phyloP scores from a whole-genome alignment of 2,888 invertebrate genomes.

The Drosophila phalerata region DNA sequence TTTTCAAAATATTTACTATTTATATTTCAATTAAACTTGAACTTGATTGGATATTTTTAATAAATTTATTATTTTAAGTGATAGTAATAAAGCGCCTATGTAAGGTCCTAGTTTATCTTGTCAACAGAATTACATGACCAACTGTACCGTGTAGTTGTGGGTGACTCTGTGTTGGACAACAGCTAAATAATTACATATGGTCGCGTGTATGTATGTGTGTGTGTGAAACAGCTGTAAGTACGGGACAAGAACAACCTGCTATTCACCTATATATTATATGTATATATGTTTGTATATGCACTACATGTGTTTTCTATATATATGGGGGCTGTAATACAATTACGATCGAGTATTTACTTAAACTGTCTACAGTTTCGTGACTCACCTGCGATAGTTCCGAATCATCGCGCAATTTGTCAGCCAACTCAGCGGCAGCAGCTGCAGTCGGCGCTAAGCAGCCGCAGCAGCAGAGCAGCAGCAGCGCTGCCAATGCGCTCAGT shows the following conservation, averaged over 20 bases:
- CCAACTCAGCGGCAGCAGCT: conserved; percentile 75
- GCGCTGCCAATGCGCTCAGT: conserved; percentile 54
- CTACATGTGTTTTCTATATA: conserved; percentile 44
- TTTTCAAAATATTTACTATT: too few species aligned
- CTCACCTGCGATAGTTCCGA: conserved; percentile 90
- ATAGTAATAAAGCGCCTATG: background rate
- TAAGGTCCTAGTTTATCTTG: background rate
- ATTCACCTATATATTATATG: conserved; percentile 40
- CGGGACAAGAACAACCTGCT: conserved; percentile 39
- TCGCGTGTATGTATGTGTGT: conserved; percentile 16
- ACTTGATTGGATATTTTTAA: too few species aligned
- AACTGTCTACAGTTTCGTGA: conserved; percentile 21
- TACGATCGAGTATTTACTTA: conserved; percentile 22
- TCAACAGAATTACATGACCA: background rate
- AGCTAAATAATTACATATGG: conserved; percentile 25
- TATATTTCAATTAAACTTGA: too few species aligned
- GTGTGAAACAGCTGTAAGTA: conserved; percentile 35
- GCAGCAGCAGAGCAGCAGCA: conserved; percentile 59
- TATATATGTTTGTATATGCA: too few species aligned
- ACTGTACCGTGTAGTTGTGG: conserved; percentile 1
- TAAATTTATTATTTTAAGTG: too few species aligned
- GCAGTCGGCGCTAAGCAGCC: conserved; percentile 39
- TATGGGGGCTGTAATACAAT: background rate
- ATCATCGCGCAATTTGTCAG: conserved; percentile 89
- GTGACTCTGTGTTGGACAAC: conserved; percentile 16